phyloP scores from a whole-genome alignment of 1,140 invertebrate genomes.

The Dendroctonus ponderosae region DNA sequence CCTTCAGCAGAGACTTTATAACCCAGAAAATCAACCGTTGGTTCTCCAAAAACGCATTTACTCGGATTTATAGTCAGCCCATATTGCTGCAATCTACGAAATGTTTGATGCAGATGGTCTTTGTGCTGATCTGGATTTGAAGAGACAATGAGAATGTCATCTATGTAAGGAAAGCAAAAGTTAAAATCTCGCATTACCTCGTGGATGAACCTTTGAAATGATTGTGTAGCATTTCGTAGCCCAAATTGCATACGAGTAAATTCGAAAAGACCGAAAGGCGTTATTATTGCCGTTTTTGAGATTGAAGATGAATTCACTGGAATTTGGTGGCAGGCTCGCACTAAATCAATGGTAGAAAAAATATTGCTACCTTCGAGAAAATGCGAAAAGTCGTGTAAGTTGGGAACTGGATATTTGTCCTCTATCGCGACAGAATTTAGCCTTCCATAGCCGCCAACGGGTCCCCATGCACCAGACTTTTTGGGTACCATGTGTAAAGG shows the following conservation, averaged over 20 bases:
- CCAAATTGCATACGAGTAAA: neutral
- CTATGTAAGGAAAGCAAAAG: constrained; percentile 53
- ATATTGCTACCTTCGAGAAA: constrained; percentile 41
- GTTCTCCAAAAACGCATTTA: neutral
- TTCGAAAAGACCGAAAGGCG: neutral
- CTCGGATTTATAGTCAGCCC: neutral
- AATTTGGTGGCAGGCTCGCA: constrained; percentile 52
- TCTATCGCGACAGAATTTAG: constrained; percentile 52
- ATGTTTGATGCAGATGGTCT: constrained; percentile 24
- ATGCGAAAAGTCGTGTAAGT: constrained; percentile 12
- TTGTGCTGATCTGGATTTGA: constrained; percentile 40
- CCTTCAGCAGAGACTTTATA: neutral
- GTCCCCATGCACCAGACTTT: constrained; percentile 45
- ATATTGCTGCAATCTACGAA: neutral
- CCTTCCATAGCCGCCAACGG: constrained; percentile 51
- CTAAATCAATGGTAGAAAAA: constrained; percentile 50
- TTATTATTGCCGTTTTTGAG: constrained; percentile 33
- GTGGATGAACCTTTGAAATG: constrained; percentile 51
- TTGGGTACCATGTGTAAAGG: constrained; percentile 51
- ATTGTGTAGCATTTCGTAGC: constrained; percentile 1
- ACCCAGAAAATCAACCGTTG: neutral
- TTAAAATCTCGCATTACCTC: constrained; percentile 47
- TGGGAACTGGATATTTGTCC: constrained; percentile 42
- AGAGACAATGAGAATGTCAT: constrained; percentile 57
- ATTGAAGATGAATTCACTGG: constrained; percentile 39